These are phyloP conservation scores for Pollimyrus isidori DNA, from an alignment of 2,113 vertebrate genomes.

Conservation along the genomic window DNA sequence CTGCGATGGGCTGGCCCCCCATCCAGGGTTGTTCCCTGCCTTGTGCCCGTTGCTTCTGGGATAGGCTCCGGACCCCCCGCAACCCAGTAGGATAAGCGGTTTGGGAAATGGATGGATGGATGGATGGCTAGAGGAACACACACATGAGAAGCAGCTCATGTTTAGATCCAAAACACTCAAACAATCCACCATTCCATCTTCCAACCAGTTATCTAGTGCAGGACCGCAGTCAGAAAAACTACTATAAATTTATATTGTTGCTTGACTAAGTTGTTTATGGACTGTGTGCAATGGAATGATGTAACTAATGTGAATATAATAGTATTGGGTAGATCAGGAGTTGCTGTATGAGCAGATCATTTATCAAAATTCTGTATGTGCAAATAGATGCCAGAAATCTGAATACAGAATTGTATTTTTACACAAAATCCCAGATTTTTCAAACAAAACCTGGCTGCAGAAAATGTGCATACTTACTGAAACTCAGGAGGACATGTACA, in stretches of 20 bases:
- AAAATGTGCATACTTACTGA: background rate
- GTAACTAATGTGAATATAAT: background rate
- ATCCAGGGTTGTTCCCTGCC: too few relatives aligned
- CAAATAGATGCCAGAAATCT: background rate
- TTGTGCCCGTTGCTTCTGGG: too few relatives aligned
- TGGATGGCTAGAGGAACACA: background rate
- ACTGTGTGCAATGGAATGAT: background rate
- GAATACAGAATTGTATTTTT: background rate
- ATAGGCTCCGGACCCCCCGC: too few relatives aligned
- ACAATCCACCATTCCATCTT: background rate
- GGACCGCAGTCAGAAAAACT: background rate
- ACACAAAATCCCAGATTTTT: background rate
- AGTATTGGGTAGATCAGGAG: background rate
- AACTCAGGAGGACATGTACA: background rate
- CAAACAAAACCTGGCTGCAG: background rate
- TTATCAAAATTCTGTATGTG: background rate
- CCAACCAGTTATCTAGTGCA: background rate
- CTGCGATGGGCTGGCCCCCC: too few relatives aligned
- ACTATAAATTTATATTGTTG: background rate
- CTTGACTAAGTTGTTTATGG: background rate
- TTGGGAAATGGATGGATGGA: too few relatives aligned
- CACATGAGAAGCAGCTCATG: background rate
- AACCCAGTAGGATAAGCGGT: too few relatives aligned
- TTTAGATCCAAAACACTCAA: background rate
- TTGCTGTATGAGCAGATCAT: background rate